Percentiles rank a stretch among this genome's conserved stretches.
These are phyloP conservation scores for Neodiprion fabricii DNA, from an alignment of 1,140 invertebrate species.

Conservation along the genomic window DNA sequence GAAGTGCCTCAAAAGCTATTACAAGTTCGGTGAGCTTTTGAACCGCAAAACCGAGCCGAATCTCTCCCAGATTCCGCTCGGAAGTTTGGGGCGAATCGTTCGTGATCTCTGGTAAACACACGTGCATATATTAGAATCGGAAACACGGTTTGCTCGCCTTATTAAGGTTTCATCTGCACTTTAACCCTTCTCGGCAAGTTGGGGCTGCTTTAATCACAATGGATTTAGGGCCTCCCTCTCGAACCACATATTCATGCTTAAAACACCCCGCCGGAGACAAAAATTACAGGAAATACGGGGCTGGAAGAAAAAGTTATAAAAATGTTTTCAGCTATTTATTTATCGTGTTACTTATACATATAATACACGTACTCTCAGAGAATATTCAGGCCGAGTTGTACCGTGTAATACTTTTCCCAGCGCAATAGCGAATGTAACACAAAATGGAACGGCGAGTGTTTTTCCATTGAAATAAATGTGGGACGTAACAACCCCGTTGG, in stretches of 20 bases:
- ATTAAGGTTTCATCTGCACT: neutral
- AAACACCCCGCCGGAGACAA: no score
- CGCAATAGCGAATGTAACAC: no score
- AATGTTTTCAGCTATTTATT: no score
- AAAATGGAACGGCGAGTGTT: no score
- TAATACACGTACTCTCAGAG: no score
- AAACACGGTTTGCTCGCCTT: neutral
- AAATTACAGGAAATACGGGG: no score
- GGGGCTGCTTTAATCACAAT: neutral
- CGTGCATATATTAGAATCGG: neutral
- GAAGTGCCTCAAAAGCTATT: neutral
- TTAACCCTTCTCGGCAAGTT: neutral
- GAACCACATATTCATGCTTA: no score
- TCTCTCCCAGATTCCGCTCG: no score
- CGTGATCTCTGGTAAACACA: neutral
- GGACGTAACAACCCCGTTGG: neutral
- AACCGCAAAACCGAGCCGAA: neutral
- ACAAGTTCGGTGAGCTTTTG: neutral
- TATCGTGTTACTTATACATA: no score
- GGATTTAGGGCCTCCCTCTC: neutral
- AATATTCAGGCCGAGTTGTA: no score
- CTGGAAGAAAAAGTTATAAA: no score
- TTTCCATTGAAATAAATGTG: neutral
- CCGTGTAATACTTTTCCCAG: no score
- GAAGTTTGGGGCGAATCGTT: neutral